Conservation (phyloP, 2,888 invertebrate genomes). For the Philaethria dido region DNA sequence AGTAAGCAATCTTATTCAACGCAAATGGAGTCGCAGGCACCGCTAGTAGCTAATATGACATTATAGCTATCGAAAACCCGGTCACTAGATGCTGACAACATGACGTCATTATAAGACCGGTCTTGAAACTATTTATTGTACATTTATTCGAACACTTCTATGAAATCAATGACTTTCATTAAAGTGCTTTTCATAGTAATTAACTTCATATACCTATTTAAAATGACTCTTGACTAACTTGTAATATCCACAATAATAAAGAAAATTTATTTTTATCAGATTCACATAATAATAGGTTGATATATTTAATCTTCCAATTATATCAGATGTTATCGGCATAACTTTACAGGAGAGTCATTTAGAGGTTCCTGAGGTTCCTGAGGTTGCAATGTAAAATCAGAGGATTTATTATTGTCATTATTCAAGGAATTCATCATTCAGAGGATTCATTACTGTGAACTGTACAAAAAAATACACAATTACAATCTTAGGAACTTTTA, state of each 20-base stretch:
- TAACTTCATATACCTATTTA: background rate
- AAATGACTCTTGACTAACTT: background rate
- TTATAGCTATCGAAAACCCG: slow-evolving; percentile 24
- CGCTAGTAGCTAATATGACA: slow-evolving; percentile 23
- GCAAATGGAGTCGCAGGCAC: too few relatives aligned
- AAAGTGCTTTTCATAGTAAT: background rate
- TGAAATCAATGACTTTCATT: slow-evolving; percentile 30
- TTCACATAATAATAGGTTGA: too few relatives aligned
- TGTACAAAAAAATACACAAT: too few relatives aligned
- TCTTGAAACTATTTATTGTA: slow-evolving; percentile 46
- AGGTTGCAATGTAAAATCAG: too few relatives aligned
- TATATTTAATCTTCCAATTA: too few relatives aligned
- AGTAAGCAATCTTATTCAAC: too few relatives aligned
- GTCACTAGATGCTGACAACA: slow-evolving; percentile 42
- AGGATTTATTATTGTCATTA: too few relatives aligned
- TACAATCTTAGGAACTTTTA: too few relatives aligned
- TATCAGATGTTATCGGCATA: background rate
- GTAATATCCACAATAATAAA: background rate
- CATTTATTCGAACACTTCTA: slow-evolving; percentile 40
- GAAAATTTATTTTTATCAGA: background rate
- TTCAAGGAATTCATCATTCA: too few relatives aligned
- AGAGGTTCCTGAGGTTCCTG: too few relatives aligned
- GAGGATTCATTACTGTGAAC: too few relatives aligned
- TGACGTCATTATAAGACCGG: slow-evolving; percentile 62
- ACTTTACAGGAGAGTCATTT: too few relatives aligned